Conservation (phyloP, 2,888 invertebrate genomes). For the Camponotus fellah region DNA sequence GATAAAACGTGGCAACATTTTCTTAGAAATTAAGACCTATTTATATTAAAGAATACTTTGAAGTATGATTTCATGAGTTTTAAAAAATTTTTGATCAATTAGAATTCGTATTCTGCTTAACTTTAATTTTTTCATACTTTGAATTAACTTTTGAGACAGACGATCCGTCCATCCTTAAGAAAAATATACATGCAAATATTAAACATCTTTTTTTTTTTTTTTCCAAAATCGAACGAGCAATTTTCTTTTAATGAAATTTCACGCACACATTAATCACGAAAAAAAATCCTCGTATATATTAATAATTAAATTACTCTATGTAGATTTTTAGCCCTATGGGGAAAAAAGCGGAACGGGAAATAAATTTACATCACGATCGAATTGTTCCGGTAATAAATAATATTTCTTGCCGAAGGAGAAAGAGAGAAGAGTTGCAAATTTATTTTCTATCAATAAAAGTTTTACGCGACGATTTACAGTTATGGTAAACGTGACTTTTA, state of each 20-base stretch:
- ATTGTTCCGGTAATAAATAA: background rate
- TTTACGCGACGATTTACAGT: background rate
- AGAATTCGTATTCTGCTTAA: too few relatives aligned
- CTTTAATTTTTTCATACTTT: too few relatives aligned
- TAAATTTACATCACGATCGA: background rate
- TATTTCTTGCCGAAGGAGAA: conserved; percentile 7
- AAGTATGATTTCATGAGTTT: too few relatives aligned
- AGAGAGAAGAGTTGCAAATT: background rate
- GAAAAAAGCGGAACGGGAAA: background rate
- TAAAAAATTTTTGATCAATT: too few relatives aligned
- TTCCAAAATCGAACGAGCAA: background rate
- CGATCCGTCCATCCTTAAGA: background rate
- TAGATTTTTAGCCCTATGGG: too few relatives aligned
- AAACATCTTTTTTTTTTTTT: background rate
- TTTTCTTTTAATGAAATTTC: background rate
- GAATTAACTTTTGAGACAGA: too few relatives aligned
- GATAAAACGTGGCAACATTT: too few relatives aligned
- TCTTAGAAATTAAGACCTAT: too few relatives aligned
- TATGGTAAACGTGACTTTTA: conserved; percentile 23
- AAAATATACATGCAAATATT: background rate
- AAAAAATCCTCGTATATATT: background rate
- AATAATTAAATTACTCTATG: background rate
- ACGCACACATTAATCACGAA: too few relatives aligned
- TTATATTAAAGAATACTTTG: too few relatives aligned
- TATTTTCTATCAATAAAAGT: background rate